phyloP scores from a whole-genome alignment of 2,113 vertebrate species.

The Platichthys stellatus region DNA sequence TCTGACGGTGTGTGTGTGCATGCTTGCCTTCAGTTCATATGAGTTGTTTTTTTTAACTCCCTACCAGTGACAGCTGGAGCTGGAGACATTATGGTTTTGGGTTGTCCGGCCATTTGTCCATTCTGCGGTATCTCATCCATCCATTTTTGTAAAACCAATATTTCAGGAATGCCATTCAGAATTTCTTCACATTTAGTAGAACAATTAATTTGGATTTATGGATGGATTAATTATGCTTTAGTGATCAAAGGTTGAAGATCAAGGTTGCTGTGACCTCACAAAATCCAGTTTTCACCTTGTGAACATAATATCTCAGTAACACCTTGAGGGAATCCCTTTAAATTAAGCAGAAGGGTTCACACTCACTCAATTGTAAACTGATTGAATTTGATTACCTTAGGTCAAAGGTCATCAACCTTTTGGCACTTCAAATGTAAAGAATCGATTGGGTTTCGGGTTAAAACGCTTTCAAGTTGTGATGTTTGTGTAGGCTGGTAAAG shows the following conservation, averaged over 20 bases:
- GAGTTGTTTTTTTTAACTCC: background rate
- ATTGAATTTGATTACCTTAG: background rate
- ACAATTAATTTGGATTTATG: background rate
- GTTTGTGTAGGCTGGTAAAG: too few species aligned
- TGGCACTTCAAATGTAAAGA: too few species aligned
- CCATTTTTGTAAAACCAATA: background rate
- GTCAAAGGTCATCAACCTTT: too few species aligned
- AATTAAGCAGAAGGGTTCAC: background rate
- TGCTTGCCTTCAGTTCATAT: slow-evolving; percentile 29
- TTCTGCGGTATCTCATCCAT: background rate
- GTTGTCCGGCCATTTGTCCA: background rate
- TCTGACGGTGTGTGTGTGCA: background rate
- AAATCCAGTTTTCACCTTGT: background rate
- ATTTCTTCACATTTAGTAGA: background rate
- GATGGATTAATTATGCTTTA: background rate
- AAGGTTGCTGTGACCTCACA: background rate
- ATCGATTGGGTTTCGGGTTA: too few species aligned
- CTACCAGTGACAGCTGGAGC: background rate
- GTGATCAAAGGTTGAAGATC: background rate
- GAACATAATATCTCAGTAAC: too few species aligned
- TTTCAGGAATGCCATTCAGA: background rate
- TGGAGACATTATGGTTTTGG: background rate
- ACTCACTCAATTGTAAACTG: background rate
- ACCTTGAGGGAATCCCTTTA: too few species aligned
- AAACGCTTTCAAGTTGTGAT: too few species aligned